A percentile compares a stretch with the other conserved stretches of the same genome.
Conservation (phyloP, 2,113 vertebrate species). For the Saimiri boliviensis region DNA sequence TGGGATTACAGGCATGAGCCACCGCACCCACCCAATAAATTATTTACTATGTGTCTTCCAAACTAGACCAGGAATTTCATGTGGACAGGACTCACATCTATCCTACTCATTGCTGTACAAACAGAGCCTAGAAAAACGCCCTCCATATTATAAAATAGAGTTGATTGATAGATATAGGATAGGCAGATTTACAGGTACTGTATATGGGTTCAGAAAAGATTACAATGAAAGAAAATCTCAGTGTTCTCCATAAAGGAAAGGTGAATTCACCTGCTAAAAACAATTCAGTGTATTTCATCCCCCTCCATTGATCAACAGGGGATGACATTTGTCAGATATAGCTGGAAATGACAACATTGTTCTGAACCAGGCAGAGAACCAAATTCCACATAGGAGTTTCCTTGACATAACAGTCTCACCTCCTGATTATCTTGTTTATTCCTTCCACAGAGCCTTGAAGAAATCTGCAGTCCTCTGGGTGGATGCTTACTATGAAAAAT, state of each 20-base stretch:
- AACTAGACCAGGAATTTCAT: not conserved
- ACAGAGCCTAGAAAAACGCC: not conserved
- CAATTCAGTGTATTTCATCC: not conserved
- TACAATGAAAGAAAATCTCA: slow-evolving; percentile 14
- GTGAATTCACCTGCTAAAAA: not conserved
- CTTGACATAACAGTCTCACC: not conserved
- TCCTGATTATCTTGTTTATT: not conserved
- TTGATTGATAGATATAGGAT: not conserved
- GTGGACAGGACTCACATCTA: not conserved
- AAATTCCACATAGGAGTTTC: not conserved
- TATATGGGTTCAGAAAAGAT: not conserved
- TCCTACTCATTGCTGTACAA: not conserved
- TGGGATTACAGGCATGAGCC: too few species aligned
- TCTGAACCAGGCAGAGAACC: not conserved
- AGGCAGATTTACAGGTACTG: not conserved
- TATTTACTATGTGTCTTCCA: not conserved
- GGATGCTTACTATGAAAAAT: slow-evolving; percentile 54
- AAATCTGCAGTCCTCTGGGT: slow-evolving; percentile 54
- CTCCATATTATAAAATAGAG: not conserved
- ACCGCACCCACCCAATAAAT: not conserved
- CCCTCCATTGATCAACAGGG: not conserved
- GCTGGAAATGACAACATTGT: not conserved
- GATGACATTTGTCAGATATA: not conserved
- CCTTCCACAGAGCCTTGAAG: slow-evolving; percentile 55
- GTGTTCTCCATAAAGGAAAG: not conserved